Evolutionary conservation across 2,888 invertebrate species (phyloP).

Genomic region (Cerastoderma edule): DNA sequence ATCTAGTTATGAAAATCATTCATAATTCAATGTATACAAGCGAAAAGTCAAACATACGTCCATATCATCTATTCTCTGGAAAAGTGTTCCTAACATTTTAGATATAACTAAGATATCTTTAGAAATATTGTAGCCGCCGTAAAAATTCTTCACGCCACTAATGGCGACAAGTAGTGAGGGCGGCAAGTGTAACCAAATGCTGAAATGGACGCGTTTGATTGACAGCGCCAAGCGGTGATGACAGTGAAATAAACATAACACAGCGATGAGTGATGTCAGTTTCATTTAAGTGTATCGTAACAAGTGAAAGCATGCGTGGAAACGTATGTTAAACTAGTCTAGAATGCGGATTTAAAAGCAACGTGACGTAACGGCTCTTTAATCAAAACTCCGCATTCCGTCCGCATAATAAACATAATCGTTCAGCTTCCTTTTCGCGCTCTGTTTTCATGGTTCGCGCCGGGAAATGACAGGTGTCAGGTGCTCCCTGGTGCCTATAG

Average conservation of each 20-base stretch:
- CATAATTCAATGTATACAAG: too few species aligned
- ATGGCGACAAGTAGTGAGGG: constrained; percentile 24
- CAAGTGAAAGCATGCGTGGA: constrained; percentile 41
- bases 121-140: too few species aligned
- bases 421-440: neutral
- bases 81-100: too few species aligned
- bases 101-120: too few species aligned
- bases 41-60: too few species aligned
- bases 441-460: neutral
- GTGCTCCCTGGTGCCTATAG: constrained; percentile 1
- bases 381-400: constrained; percentile 5
- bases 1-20: too few species aligned
- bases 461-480: constrained; percentile 16
- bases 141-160: constrained; percentile 7
- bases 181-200: constrained; percentile 45
- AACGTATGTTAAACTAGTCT: constrained; percentile 17
- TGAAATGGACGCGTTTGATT: constrained; percentile 41
- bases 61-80: too few species aligned
- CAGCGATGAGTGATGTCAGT: constrained; percentile 38
- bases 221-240: constrained; percentile 39
- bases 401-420: constrained; percentile 11
- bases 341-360: neutral
- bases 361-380: neutral
- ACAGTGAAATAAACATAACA: constrained; percentile 37
- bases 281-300: constrained; percentile 46